Conservation (phyloP, 2,113 vertebrate species). For the Dipodomys ordii region DNA sequence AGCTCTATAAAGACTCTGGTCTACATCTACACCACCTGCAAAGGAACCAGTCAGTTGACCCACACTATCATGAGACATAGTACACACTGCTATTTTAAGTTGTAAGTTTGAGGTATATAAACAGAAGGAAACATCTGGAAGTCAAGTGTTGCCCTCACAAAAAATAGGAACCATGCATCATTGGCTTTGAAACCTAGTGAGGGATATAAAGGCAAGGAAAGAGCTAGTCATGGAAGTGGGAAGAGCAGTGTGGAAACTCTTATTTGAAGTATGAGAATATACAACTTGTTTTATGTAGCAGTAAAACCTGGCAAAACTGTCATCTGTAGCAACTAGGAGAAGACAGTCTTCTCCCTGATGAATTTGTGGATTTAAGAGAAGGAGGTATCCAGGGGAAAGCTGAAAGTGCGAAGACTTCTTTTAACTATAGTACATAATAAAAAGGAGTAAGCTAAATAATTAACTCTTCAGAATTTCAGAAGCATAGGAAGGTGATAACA, state of each 20-base stretch:
- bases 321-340: not conserved
- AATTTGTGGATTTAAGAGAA: not conserved
- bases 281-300: not conserved
- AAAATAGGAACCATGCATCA: not conserved
- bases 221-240: too few species aligned
- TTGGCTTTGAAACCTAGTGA: not conserved
- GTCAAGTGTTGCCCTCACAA: not conserved
- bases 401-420: not conserved
- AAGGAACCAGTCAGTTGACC: not conserved
- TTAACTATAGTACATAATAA: not conserved
- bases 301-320: not conserved
- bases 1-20: not conserved
- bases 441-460: not conserved
- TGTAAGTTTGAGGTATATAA: not conserved
- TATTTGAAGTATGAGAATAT: not conserved
- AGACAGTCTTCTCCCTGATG: not conserved
- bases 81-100: not conserved
- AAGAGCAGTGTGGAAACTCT: not conserved
- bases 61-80: not conserved
- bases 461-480: not conserved
- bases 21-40: not conserved
- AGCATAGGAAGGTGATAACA: too few species aligned
- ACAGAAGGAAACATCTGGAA: not conserved
- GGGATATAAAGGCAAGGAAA: not conserved
- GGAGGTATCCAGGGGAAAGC: not conserved